Conservation (phyloP, 2,113 vertebrate species). For the Pedionomus torquatus region DNA sequence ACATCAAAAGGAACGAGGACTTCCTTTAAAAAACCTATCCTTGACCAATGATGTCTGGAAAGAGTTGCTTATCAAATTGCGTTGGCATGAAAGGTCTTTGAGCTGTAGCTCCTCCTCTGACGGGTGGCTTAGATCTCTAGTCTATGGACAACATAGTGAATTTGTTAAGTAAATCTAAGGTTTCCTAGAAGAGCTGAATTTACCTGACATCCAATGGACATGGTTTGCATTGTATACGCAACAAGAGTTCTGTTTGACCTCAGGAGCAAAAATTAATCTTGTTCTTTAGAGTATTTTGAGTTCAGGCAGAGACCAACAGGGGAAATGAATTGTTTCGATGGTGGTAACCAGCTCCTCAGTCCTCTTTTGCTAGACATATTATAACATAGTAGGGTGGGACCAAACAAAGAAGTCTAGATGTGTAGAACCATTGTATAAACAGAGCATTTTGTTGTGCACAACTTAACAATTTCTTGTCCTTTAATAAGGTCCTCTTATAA, state of each 20-base stretch:
- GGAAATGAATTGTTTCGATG: neutral
- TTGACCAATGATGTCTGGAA: neutral
- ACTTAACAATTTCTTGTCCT: neutral
- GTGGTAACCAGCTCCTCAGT: neutral
- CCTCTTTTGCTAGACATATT: neutral
- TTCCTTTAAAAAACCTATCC: neutral
- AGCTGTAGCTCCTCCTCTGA: neutral
- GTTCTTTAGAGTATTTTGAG: neutral
- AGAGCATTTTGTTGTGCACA: neutral
- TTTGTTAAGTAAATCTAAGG: neutral
- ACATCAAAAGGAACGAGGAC: neutral
- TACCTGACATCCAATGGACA: neutral
- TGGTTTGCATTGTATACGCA: neutral
- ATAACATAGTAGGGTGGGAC: neutral
- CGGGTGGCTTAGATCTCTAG: neutral
- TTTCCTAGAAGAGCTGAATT: neutral
- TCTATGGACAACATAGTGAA: neutral
- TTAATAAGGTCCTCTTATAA: neutral
- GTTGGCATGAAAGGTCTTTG: neutral
- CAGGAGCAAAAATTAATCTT: neutral
- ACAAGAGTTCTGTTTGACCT: neutral
- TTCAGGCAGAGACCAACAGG: neutral
- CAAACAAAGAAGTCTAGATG: neutral
- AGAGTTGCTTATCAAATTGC: neutral
- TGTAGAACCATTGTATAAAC: neutral